phyloP scores from a whole-genome alignment of 1,140 invertebrate genomes.

The Contarinia nasturtii region DNA sequence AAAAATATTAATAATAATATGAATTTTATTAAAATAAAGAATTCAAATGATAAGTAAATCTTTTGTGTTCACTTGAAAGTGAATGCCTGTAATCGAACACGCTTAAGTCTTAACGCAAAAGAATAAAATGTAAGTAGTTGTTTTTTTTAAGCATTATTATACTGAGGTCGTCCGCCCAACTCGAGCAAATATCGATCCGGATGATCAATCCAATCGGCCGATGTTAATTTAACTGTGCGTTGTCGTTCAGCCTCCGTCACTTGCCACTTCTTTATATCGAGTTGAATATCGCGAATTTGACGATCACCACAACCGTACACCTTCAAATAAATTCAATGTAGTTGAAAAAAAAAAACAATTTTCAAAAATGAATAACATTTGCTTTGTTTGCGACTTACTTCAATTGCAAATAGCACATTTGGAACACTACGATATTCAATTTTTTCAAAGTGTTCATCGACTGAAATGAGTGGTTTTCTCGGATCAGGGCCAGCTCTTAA shows the following conservation, averaged over 20 bases:
- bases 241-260: constrained; percentile 69
- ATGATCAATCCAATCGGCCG: constrained; percentile 78
- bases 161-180: constrained; percentile 58
- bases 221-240: constrained; percentile 56
- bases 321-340: constrained; percentile 21
- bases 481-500: constrained; percentile 63
- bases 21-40: too few species aligned
- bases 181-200: constrained; percentile 72
- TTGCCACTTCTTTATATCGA: constrained; percentile 81
- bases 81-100: too few species aligned
- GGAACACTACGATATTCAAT: constrained; percentile 41
- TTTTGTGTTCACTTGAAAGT: too few species aligned
- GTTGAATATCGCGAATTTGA: constrained; percentile 50
- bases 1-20: too few species aligned
- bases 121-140: too few species aligned
- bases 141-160: constrained; percentile 26
- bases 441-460: constrained; percentile 52
- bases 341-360: not conserved
- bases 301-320: constrained; percentile 74
- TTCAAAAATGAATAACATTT: not conserved
- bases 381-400: constrained; percentile 22
- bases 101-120: too few species aligned
- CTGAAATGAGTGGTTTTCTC: constrained; percentile 46
- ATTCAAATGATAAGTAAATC: too few species aligned
- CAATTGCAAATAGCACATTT: constrained; percentile 35